Conservation (phyloP, 2,113 vertebrate genomes). For the Struthidea cinerea region DNA sequence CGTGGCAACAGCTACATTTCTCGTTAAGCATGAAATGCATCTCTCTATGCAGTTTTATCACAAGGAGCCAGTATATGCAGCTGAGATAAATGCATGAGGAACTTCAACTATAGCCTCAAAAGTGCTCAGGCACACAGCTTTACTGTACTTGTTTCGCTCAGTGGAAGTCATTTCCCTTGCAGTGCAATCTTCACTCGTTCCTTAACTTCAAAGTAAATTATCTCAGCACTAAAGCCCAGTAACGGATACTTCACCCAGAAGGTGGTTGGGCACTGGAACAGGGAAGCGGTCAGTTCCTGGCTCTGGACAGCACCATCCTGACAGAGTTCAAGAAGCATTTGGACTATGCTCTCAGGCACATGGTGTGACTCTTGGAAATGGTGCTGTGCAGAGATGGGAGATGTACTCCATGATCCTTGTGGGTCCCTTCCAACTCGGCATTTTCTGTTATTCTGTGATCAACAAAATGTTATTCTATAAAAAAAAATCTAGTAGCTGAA, state of each 20-base stretch:
- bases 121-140: neutral
- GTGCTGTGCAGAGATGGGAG: neutral
- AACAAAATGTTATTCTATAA: neutral
- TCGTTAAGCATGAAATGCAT: neutral
- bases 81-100: neutral
- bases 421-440: neutral
- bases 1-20: fast-evolving
- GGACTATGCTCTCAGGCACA: neutral
- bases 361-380: neutral
- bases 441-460: neutral
- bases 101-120: neutral
- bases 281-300: neutral
- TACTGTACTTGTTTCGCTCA: neutral
- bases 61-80: neutral
- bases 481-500: neutral
- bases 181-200: neutral
- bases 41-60: neutral
- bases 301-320: neutral
- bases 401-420: neutral
- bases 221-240: neutral
- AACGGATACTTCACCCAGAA: neutral
- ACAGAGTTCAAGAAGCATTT: neutral
- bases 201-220: neutral
- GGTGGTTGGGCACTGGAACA: neutral
- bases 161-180: neutral